Conservation (phyloP, 2,113 vertebrate genomes). For the Heloderma charlesbogerti region DNA sequence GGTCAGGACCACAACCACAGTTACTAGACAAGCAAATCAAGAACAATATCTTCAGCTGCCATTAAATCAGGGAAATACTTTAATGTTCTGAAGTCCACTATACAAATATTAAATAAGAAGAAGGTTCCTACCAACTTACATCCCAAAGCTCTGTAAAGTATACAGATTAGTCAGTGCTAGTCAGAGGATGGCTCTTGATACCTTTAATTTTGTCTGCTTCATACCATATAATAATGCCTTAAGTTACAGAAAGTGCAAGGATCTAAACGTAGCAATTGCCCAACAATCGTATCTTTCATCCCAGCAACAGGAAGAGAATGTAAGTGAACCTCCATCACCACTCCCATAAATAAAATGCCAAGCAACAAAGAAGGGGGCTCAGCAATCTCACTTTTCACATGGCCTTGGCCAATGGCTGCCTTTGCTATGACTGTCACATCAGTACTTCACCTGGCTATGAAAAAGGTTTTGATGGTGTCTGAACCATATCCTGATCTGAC, state of each 20-base stretch:
- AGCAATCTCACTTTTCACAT: background rate
- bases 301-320: background rate
- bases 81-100: background rate
- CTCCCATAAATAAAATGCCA: background rate
- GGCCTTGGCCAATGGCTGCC: background rate
- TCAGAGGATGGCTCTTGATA: background rate
- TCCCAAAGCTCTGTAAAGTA: background rate
- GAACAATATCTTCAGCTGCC: background rate
- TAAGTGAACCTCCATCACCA: background rate
- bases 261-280: background rate
- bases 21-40: background rate
- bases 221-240: background rate
- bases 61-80: no score
- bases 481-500: background rate
- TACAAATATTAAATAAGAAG: background rate
- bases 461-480: background rate
- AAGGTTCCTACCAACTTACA: background rate
- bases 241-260: background rate
- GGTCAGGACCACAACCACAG: background rate
- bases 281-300: background rate
- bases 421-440: background rate
- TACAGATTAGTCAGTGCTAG: background rate
- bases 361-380: background rate
- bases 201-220: background rate
- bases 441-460: background rate